Percentiles rank a stretch among this genome's conserved stretches.
Conservation (phyloP, 2,113 vertebrate genomes). For the Lophura nycthemera region DNA sequence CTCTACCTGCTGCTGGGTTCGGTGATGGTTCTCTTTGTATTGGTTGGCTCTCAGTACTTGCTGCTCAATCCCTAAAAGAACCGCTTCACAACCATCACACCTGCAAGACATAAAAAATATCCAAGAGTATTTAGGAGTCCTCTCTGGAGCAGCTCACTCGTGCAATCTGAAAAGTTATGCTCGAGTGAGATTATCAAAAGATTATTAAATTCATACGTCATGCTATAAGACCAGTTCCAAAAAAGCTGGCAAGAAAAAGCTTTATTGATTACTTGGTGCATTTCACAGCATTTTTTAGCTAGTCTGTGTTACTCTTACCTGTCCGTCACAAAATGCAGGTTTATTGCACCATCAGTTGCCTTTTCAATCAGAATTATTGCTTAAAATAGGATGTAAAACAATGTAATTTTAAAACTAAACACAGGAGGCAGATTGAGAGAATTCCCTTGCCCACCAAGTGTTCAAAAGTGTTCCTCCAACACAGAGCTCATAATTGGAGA, state of each 20-base stretch:
- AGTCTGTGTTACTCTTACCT: background rate
- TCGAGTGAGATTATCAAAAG: background rate
- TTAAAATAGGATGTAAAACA: background rate
- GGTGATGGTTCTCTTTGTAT: slow-evolving; percentile 82
- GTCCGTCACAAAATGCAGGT: background rate
- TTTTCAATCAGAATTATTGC: background rate
- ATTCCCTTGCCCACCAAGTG: background rate
- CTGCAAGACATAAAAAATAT: slow-evolving; percentile 53
- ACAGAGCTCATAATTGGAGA: background rate
- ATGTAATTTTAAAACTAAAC: background rate
- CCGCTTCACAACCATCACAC: slow-evolving; percentile 84
- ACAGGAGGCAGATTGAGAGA: background rate
- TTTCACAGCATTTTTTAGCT: background rate
- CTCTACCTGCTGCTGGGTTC: slow-evolving; percentile 84
- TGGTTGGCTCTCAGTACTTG: slow-evolving; percentile 85
- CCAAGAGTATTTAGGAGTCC: background rate
- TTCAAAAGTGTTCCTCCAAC: background rate
- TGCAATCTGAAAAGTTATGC: background rate
- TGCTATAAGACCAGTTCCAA: background rate
- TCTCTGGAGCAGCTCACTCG: background rate
- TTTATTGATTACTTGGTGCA: background rate
- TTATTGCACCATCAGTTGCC: background rate
- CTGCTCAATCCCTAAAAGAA: slow-evolving; percentile 84
- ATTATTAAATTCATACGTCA: background rate
- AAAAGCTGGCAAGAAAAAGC: background rate